phyloP scores from a whole-genome alignment of 1,140 invertebrate species.

The Eriosoma lanigerum region DNA sequence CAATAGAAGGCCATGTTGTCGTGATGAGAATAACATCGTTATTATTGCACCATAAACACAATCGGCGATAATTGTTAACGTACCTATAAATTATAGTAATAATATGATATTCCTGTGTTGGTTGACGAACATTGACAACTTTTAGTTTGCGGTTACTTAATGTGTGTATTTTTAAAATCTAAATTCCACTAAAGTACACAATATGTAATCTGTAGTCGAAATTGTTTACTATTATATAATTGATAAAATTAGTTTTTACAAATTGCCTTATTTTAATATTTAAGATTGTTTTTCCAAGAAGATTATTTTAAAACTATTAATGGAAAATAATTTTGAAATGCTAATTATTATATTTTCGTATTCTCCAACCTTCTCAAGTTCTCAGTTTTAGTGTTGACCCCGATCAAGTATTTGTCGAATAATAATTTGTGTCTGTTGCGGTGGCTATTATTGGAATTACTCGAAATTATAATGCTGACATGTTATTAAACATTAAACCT shows the following conservation, averaged over 20 bases:
- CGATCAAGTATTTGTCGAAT: not conserved
- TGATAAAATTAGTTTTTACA: too few species aligned
- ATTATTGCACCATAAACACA: conserved; percentile 14
- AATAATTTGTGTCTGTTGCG: too few species aligned
- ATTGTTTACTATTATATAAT: not conserved
- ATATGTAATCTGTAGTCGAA: not conserved
- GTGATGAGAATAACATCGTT: conserved; percentile 41
- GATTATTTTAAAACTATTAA: too few species aligned
- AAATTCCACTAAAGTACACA: too few species aligned
- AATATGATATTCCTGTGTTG: not conserved
- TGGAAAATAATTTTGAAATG: too few species aligned
- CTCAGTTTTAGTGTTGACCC: not conserved
- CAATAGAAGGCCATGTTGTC: conserved; percentile 10
- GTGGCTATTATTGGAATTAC: not conserved
- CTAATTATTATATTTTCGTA: too few species aligned
- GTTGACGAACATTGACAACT: not conserved
- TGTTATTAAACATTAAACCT: not conserved
- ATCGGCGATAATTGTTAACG: conserved; percentile 1
- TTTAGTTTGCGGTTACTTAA: not conserved
- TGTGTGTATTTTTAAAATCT: too few species aligned
- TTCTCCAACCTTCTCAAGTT: too few species aligned
- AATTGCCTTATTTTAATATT: not conserved
- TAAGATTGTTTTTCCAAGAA: too few species aligned
- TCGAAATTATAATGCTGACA: not conserved
- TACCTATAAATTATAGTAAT: not conserved